These are phyloP conservation scores for Scylla paramamosain DNA, from an alignment of 1,140 invertebrate genomes.

Conservation along the genomic window DNA sequence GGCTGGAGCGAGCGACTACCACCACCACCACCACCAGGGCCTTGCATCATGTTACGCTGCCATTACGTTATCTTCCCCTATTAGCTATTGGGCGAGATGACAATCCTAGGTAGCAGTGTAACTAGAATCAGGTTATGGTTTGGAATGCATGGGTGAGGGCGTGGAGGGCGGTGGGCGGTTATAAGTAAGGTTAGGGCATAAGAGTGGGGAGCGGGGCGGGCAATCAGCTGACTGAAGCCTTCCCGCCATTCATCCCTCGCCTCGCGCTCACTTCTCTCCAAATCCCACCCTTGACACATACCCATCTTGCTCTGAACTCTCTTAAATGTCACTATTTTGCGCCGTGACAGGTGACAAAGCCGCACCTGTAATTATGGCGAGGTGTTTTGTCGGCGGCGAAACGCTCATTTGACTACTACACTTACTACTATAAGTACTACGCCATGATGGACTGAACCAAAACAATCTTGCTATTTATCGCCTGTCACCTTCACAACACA, in stretches of 20 bases:
- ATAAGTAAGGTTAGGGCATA: background rate
- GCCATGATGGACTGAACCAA: background rate
- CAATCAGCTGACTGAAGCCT: slow-evolving; percentile 58
- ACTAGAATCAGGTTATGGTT: background rate
- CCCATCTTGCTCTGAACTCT: background rate
- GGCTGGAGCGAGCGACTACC: no score
- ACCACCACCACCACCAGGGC: background rate
- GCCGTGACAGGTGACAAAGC: background rate
- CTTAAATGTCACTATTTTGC: no score
- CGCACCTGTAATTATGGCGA: background rate
- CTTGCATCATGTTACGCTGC: background rate
- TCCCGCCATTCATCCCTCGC: slow-evolving; percentile 60
- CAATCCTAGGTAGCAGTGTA: background rate
- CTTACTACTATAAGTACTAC: slow-evolving; percentile 14
- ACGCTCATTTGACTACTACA: slow-evolving; percentile 42
- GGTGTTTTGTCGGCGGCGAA: background rate
- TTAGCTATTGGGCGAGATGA: background rate
- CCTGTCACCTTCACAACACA: background rate
- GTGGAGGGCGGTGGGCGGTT: background rate
- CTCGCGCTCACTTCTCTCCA: background rate
- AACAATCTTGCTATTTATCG: background rate
- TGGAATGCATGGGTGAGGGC: background rate
- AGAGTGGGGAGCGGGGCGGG: background rate
- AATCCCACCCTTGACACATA: background rate
- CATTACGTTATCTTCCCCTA: background rate